Conservation (phyloP, 2,888 invertebrate genomes). For the Psylliodes chrysocephalus region DNA sequence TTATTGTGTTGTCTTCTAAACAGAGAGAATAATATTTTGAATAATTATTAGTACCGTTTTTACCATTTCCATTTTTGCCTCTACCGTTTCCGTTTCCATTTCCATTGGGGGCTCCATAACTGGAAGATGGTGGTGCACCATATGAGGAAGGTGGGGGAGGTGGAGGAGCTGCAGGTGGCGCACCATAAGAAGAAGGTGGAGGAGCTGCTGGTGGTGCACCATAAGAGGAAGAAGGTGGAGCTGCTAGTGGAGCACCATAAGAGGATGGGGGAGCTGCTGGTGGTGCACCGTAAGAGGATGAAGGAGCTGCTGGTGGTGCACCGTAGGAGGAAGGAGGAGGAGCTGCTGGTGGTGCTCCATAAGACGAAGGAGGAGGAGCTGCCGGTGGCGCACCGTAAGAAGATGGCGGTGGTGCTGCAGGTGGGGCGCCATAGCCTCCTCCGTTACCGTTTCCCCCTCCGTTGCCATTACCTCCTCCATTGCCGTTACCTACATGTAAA, state of each 20-base stretch:
- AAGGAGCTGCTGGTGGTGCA: too few species aligned
- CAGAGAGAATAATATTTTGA: too few species aligned
- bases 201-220: conserved; percentile 57
- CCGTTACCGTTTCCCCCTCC: conserved; percentile 38
- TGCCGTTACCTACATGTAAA: conserved; percentile 21
- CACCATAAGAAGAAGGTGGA: conserved; percentile 48
- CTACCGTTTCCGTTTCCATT: conserved; percentile 8
- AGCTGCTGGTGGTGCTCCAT: conserved; percentile 51
- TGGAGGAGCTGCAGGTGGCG: conserved; percentile 39
- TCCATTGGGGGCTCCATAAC: conserved; percentile 47
- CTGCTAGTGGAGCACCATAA: not conserved
- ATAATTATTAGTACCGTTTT: not conserved
- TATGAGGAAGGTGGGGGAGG: too few species aligned
- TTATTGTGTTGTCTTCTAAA: too few species aligned
- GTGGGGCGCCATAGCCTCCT: conserved; percentile 59
- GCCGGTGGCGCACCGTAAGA: conserved; percentile 6
- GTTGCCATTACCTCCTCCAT: conserved; percentile 29
- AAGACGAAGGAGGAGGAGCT: conserved; percentile 48
- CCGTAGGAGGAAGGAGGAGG: conserved; percentile 51
- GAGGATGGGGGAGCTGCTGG: conserved; percentile 47
- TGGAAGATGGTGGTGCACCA: conserved; percentile 52
- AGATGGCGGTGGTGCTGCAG: conserved; percentile 51
- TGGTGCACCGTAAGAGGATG: conserved; percentile 63
- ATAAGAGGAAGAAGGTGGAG: conserved; percentile 53
- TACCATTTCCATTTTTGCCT: conserved; percentile 22